Base-by-base conservation (phyloP, 2,113 vertebrate genomes). In the Merops nubicus region DNA sequence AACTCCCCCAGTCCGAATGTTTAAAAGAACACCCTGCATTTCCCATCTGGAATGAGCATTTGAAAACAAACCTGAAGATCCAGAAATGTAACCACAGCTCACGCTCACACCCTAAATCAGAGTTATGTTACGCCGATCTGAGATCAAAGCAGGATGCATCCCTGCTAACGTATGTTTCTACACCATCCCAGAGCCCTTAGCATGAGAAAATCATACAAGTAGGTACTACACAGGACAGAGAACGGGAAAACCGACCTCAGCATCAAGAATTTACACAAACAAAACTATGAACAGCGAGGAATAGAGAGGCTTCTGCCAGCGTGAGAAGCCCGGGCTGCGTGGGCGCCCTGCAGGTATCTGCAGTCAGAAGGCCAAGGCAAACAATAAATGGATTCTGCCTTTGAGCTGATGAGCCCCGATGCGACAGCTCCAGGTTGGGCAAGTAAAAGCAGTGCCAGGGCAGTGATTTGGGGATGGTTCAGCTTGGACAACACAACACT, bases 101-200 rank as follows among this genome's bases (percentile, higher is more conserved):
- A 1, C 0, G 0, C 38, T 73, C 63, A 7, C 34, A 38, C 67
- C 72, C 63, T 0, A 36, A 53, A 18, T 1, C 11, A 11, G 15
- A 80, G 87, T 38, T 59, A 47, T 72, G 80, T 86, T 25, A 94
- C 62, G 80, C 54, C 82, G 94, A 95, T 80, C 20, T 36, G 54
- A 81, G 76, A 69, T 86, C 87, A 81, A 94, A 94, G 63, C 63
- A 81, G 84, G 84, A 74, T 14, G 36, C 54, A 54, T 26, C 50
- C 53, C 36, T 29, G 48, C 48, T 80, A 91, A 43, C 36, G 43
- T 15, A 6, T 9, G 19, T 31, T 92, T 53, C 84, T 84, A 19
- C 9, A 31, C 14, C 54, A 15, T 20, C 60, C 43, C 42, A 60
- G 57, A 80, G 48, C 45, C 45, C 28, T 88, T n/a, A 51, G 3